phyloP scores from a whole-genome alignment of 2,797 vertebrate species.

The Trachurus trachurus region DNA sequence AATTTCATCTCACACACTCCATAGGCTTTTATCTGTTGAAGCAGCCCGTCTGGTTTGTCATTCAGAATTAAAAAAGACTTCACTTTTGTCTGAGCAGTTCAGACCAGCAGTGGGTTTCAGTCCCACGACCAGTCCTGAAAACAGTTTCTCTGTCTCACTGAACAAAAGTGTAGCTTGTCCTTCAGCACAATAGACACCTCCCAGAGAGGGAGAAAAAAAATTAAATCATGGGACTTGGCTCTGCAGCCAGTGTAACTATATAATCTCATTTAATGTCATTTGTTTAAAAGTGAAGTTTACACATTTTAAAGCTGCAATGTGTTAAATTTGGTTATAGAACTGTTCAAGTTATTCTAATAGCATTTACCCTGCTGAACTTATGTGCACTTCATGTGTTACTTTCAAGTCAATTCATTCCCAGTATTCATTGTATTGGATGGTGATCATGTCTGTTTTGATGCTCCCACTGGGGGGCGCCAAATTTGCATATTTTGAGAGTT shows the following conservation, averaged over 20 bases:
- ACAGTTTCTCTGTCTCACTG: constrained; percentile 55
- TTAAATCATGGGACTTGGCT: constrained; percentile 19
- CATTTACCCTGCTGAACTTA: neutral
- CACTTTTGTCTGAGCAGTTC: constrained; percentile 30
- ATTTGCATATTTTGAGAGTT: accelerated
- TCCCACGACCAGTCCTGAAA: constrained; percentile 46
- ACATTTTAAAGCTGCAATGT: neutral
- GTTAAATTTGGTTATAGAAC: neutral
- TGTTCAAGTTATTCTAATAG: neutral
- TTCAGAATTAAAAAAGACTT: constrained; percentile 18
- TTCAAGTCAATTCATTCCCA: constrained; percentile 3
- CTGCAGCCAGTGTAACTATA: neutral
- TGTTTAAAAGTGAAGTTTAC: neutral
- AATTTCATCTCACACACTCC: constrained; percentile 10
- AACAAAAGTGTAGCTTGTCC: constrained; percentile 75
- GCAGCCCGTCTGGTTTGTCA: constrained; percentile 1
- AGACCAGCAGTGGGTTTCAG: constrained; percentile 56
- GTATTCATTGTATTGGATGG: neutral
- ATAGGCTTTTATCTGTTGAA: constrained; percentile 15
- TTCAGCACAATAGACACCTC: constrained; percentile 58
- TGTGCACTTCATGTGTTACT: neutral
- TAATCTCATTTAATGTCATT: neutral
- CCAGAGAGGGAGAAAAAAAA: constrained; percentile 27
- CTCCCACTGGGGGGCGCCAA: constrained; percentile 16
- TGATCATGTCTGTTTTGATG: neutral